Percentiles rank a stretch among this genome's conserved stretches.
Evolutionary conservation across 1,140 invertebrate species (phyloP).

Genomic region (Bombyx mandarina): DNA sequence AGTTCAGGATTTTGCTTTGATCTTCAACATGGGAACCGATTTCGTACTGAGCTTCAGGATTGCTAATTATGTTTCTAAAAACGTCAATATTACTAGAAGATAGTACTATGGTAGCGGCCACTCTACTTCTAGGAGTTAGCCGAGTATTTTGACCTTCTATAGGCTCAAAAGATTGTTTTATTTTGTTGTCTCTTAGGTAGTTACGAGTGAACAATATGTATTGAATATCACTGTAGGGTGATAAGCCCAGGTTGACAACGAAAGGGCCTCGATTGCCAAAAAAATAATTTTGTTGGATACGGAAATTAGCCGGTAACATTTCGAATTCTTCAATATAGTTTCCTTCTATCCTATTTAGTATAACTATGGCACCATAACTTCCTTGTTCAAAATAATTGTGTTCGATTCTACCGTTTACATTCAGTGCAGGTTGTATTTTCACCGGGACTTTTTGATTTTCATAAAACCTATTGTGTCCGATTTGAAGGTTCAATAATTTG

Average conservation of each 20-base stretch:
- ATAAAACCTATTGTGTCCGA: constrained; percentile 89
- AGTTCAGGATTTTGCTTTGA: constrained; percentile 94
- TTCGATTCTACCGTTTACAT: constrained; percentile 84
- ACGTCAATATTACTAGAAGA: constrained; percentile 92
- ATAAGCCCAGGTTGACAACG: constrained; percentile 89
- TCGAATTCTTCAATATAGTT: constrained; percentile 79
- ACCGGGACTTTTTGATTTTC: constrained; percentile 83
- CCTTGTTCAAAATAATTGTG: constrained; percentile 91
- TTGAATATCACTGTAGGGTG: constrained; percentile 87
- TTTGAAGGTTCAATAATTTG: constrained; percentile 77
- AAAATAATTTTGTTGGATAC: constrained; percentile 92
- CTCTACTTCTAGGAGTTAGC: constrained; percentile 88
- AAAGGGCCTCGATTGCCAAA: constrained; percentile 88
- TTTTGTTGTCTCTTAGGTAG: constrained; percentile 87
- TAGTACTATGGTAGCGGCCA: constrained; percentile 90
- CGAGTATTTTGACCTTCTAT: constrained; percentile 73
- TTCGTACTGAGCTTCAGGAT: constrained; percentile 92
- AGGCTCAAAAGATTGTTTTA: constrained; percentile 88
- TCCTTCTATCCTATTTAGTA: constrained; percentile 85
- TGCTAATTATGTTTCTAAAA: constrained; percentile 93
- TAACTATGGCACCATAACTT: constrained; percentile 85
- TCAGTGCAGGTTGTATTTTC: constrained; percentile 87
- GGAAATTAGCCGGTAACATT: constrained; percentile 78
- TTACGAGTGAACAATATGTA: constrained; percentile 90
- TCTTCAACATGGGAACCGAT: constrained; percentile 95